Evolutionary conservation across 2,113 vertebrate genomes (phyloP), one percentile per base, ranked within the genome.

Genomic region (Psittacula cyanocephala): DNA sequence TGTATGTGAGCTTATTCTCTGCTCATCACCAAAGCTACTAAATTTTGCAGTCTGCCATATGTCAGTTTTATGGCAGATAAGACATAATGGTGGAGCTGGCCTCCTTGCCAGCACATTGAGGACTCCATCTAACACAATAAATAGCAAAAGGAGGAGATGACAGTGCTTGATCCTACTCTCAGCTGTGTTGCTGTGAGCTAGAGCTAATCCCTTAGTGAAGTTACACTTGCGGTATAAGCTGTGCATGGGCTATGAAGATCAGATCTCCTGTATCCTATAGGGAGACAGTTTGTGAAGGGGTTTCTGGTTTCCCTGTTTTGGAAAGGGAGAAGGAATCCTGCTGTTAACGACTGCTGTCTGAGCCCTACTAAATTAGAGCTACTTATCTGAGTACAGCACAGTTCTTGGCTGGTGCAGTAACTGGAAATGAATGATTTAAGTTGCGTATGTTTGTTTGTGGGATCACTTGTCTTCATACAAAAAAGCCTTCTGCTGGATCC

Each of bases 331-430:
- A 94, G 60, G 60, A 94, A 86, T 93, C 52, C 47, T 79, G 35
- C 16, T 55, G 76, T 81, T 92, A 88, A 90, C 0, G 10, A 75
- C 72, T 37, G 50, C 76, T 92, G 77, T 90, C 86, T 88, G 82
- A 84, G 35, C 55, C 72, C 79, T 79, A n/a, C 82, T 95, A 81
- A 96, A 81, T 95, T 70, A 95, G 50, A 88, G 53, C 60, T 86
- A 35, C 84, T 93, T 89, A 65, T 14, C 46, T 41, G 70, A 79
- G 60, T 47, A 60, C 52, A 72, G 47, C 70, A 33, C 83, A 0
- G 0, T 77, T 93, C 82, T 83, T 86, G 68, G 67, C 83, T 64
- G 50, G 14, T 79, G 41, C 28, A 47, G 5, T 53, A 78, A 60
- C 43, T 90, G 69, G 47, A 86, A 81, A 90, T 24, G 22, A 75